Base-by-base conservation (phyloP, 1,140 invertebrate genomes). In the Manduca sexta region DNA sequence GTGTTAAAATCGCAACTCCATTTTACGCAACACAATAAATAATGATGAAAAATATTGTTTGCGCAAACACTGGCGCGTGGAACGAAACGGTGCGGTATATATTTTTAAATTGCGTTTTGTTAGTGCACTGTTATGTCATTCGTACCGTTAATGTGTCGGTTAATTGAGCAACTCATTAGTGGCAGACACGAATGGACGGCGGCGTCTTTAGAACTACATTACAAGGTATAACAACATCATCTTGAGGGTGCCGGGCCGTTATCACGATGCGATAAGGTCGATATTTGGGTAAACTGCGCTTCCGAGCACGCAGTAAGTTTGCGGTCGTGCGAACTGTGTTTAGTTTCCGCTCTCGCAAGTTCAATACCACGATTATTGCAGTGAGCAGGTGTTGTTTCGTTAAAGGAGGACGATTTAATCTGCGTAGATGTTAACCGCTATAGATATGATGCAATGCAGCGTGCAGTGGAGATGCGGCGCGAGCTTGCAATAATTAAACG, bases 111-210 rank as follows among this genome's bases (percentile, higher is more conserved):
- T 38, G 52, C 62, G 56, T 56, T 64, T 64, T 48, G 58, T 60
- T 63, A 60, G 56, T 60, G 52, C 57, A n/a, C 30, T 45, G n/a
- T 13, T 47, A 31, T 42, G 54, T 52, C 49, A 63, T 59, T 56
- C 53, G 52, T 52, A 44, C 54, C 44, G 62, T 57, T 72, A 66
- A 71, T 66, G 63, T 60, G 52, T 45, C 45, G 52, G 56, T 64
- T 65, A 71, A 74, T 71, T 74, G 62, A 64, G 56, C 51, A 49
- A 56, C 69, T 74, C 71, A 72, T 74, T 74, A 72, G 69, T 56
- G 45, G 53, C 53, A 60, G 44, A 45, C 49, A 17, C 50, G 49
- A 45, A 52, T 55, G 53, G 63, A 51, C 59, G 64, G 60, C 58
- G 56, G 52, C 38, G 38, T 58, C 49, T 52, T 57, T 39, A 31